These are phyloP conservation scores for Temnothorax unifasciatus DNA, from an alignment of 2,888 invertebrate species.

Conservation along the genomic window DNA sequence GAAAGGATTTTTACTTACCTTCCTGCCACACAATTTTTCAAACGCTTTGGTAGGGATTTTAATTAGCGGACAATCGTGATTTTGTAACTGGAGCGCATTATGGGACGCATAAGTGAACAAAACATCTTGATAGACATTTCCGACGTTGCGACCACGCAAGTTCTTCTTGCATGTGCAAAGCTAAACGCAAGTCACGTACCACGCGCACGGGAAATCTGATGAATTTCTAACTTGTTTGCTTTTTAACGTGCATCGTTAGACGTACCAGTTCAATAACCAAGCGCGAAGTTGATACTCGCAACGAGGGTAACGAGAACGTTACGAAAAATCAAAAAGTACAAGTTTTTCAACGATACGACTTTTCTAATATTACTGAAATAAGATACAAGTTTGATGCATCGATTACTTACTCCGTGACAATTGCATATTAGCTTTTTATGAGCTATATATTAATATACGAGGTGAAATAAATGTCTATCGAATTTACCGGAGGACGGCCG, in stretches of 20 bases:
- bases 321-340: neutral
- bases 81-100: slow-evolving; percentile 43
- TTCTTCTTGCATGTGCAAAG: slow-evolving; percentile 49
- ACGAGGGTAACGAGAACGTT: neutral
- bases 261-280: neutral
- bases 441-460: neutral
- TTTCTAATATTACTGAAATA: neutral
- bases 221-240: slow-evolving; percentile 45
- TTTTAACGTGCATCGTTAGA: slow-evolving; percentile 36
- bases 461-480: neutral
- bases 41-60: slow-evolving; percentile 26
- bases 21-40: slow-evolving; percentile 38
- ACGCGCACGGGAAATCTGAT: slow-evolving; percentile 49
- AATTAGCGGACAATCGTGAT: slow-evolving; percentile 44
- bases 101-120: slow-evolving; percentile 35
- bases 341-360: neutral
- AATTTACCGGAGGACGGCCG: slow-evolving; percentile 95
- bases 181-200: slow-evolving; percentile 52
- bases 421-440: neutral
- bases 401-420: neutral
- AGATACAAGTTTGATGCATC: neutral
- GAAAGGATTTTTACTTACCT: slow-evolving; percentile 37
- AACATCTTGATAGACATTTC: slow-evolving; percentile 55
- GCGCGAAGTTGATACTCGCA: slow-evolving; percentile 2
- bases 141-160: slow-evolving; percentile 46